Evolutionary conservation across 1,140 invertebrate genomes (phyloP), one percentile per base, ranked within the genome.

Genomic region (Danaus melanippus): DNA sequence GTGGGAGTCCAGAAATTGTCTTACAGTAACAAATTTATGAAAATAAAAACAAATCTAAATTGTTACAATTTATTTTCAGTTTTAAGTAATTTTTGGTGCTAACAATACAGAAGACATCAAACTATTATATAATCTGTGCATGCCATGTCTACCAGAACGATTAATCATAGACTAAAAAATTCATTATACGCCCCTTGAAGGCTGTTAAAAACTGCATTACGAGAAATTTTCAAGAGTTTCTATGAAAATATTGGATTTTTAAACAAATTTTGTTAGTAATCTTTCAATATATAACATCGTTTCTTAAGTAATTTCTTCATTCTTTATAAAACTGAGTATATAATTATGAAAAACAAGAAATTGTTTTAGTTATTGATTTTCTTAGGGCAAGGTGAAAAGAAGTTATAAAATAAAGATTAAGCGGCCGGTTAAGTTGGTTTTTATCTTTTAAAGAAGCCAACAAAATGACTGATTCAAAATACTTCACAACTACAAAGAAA

Each of bases 401-500:
- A 70, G 62, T 69, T 72, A 15, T 54, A 45, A 10, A 50, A 53
- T 44, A 12, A 58, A 57, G 46, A 15, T 15, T 15, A 15, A 15
- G 15, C 15, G 15, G 15, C 15, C 15, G 15, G 15, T 15, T 15
- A 15, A 15, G 15, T 15, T 15, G 15, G 15, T 15, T 15, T 15
- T 15, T 3, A 15, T 15, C 15, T 15, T 15, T 15, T 15, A 15
- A 15, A 15, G 15, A 15, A 15, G 15, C 15, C 44, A 44, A 50
- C 61, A 89, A 89, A 73, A 99, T 99, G 98, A 99, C 98, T 45
- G 98, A 99, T 88, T 98, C 98, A 45, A 99, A 99, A 84, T 99
- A 99, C 89, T 99, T 99, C 79, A 99, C 98, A 8, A 99, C 98
- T 59, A 99, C 98, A 56, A 99, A 99, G 87, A 99, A 99, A 86